Evolutionary conservation across 2,797 vertebrate genomes (phyloP).

Genomic region (Eidolon dupreanum): DNA sequence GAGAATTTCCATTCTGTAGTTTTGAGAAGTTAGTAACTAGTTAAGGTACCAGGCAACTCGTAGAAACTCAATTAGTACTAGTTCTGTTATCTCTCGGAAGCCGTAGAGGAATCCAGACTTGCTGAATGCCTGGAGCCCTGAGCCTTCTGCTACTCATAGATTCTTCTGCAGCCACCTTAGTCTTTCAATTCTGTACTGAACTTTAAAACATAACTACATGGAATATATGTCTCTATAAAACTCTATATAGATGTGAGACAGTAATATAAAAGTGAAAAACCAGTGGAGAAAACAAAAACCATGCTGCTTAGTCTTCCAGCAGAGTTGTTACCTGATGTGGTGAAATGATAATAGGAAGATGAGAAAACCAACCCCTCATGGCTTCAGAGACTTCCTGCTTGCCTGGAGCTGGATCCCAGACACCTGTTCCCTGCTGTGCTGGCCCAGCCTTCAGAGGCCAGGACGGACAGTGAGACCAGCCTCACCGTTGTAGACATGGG

Average conservation of each 20-base stretch:
- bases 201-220: conserved; percentile 40
- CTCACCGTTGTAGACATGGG: background rate
- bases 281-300: conserved; percentile 57
- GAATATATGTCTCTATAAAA: conserved; percentile 54
- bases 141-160: background rate
- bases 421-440: background rate
- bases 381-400: background rate
- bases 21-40: background rate
- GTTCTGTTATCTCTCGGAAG: background rate
- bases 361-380: background rate
- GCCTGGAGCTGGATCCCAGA: background rate
- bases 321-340: conserved; percentile 27
- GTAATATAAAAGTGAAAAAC: conserved; percentile 52
- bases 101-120: background rate
- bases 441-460: background rate
- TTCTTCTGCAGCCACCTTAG: background rate
- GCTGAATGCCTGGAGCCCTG: background rate
- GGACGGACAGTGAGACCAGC: background rate
- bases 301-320: background rate
- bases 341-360: background rate
- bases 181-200: background rate
- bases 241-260: conserved; percentile 19
- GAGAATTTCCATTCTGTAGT: accelerated
- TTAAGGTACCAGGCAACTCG: background rate
- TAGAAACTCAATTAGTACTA: background rate